Base-by-base conservation (phyloP, 2,113 vertebrate genomes). In the Syngnathus floridae region DNA sequence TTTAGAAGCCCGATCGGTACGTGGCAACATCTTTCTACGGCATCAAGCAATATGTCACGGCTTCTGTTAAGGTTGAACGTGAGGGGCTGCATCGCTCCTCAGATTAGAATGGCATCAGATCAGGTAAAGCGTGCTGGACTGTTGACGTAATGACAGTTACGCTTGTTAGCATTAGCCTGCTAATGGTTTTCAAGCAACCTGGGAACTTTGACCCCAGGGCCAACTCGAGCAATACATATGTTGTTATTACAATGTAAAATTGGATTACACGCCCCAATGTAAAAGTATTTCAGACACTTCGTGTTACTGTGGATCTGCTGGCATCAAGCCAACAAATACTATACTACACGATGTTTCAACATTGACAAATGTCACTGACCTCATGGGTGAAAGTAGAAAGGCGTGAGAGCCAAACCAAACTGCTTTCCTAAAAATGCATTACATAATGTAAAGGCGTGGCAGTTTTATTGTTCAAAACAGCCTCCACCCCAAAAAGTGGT, bases 91-190 rank as follows among this genome's bases (percentile, higher is more conserved):
- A 5, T 88, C 43, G 56, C 52, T 45, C 72, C 77, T 60, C 88
- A 90, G 72, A 84, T 86, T 2, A 84, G 90, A 58, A 81, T 84
- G 87, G 59, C 67, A 10, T 91, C 90, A 38, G 90, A 91, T 56
- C 90, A 91, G 89, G 90, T 91, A 88, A 78, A 68, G 10, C 13
- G 19, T 26, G 21, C 1, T 31, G 22, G 1, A 35, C 11, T 43
- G 55, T 6, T 40, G 51, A 41, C 17, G 2, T 48, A 7, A 26
- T 16, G 16, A 14, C 59, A 60, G 7, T 26, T 36, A 19, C 31
- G 1, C 21, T 2, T 16, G 56, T 71, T 82, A 79, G 77, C 76
- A 48, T 74, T 74, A 78, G 78, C 76, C 56, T 57, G 68, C 45
- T 49, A 46, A 64, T n/a, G 58, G 21, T 43, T 48, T 59, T 7